These are phyloP conservation scores for Geotrypetes seraphini DNA, from an alignment of 2,797 vertebrate genomes.

Conservation along the genomic window DNA sequence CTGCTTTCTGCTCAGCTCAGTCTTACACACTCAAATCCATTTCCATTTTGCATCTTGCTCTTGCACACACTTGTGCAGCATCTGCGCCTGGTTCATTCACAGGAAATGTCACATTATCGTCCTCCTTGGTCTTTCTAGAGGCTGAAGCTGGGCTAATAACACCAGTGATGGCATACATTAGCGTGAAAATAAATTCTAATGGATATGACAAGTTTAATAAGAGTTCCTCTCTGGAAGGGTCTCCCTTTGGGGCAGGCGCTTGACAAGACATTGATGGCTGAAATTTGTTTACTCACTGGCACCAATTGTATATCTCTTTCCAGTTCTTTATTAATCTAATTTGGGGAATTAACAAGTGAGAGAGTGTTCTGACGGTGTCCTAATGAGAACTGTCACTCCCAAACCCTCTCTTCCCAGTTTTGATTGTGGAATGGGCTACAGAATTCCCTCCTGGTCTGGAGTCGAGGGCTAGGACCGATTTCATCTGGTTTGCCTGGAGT, in stretches of 20 bases:
- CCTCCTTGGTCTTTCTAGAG: slow-evolving; percentile 41
- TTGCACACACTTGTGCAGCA: no score
- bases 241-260: slow-evolving; percentile 67
- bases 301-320: slow-evolving; percentile 40
- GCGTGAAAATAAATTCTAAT: slow-evolving; percentile 94
- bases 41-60: no score
- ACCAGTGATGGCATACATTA: slow-evolving; percentile 77
- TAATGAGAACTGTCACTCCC: slow-evolving; percentile 37
- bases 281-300: slow-evolving; percentile 66
- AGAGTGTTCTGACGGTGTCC: slow-evolving; percentile 25
- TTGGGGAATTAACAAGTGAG: slow-evolving; percentile 41
- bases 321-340: slow-evolving; percentile 63
- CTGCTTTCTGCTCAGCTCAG: no score
- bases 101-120: slow-evolving; percentile 23
- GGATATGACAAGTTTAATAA: slow-evolving; percentile 97
- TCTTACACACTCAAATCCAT: no score
- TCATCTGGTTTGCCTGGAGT: no score
- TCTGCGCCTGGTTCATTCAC: no score
- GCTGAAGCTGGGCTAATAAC: slow-evolving; percentile 57
- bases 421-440: background rate
- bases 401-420: background rate
- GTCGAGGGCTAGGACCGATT: no score
- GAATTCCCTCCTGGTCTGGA: fast-evolving
- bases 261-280: slow-evolving; percentile 73
- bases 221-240: slow-evolving; percentile 62